Conservation (phyloP, 1,140 invertebrate genomes). For the Lepidurus packardi region DNA sequence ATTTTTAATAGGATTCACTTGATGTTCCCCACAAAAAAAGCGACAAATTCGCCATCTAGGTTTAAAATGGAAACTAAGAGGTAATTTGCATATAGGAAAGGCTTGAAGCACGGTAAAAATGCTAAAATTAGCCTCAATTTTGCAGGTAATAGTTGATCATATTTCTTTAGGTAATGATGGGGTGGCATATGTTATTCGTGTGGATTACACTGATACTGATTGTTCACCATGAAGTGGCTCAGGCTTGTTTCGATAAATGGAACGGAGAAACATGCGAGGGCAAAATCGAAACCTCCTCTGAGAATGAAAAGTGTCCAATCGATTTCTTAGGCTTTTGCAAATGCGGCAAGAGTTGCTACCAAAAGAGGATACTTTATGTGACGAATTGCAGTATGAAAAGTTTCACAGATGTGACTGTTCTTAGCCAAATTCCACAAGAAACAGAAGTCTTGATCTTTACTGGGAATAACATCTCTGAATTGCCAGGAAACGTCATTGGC, state of each 20-base stretch:
- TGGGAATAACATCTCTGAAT: constrained; percentile 58
- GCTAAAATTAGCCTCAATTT: too few relatives aligned
- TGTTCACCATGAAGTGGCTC: not conserved
- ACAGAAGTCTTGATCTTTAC: constrained; percentile 67
- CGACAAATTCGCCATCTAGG: too few relatives aligned
- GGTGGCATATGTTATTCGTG: not conserved
- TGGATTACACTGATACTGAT: not conserved
- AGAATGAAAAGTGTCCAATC: not conserved
- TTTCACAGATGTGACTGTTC: constrained; percentile 53
- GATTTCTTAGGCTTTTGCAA: constrained; percentile 1
- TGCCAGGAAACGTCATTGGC: constrained; percentile 69
- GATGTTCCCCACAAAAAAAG: too few relatives aligned
- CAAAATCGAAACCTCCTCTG: not conserved
- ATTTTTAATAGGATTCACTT: too few relatives aligned
- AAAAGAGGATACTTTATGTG: constrained; percentile 50
- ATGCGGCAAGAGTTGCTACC: constrained; percentile 50
- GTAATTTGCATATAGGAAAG: too few relatives aligned
- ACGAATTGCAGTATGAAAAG: constrained; percentile 66
- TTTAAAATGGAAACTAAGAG: too few relatives aligned
- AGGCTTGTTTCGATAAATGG: not conserved
- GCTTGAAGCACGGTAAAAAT: too few relatives aligned
- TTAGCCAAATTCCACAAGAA: constrained; percentile 57
- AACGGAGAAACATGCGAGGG: not conserved
- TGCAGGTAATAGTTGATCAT: not conserved
- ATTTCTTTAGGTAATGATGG: constrained; percentile 6